phyloP scores from a whole-genome alignment of 2,113 vertebrate species.

The Sorex fumeus region DNA sequence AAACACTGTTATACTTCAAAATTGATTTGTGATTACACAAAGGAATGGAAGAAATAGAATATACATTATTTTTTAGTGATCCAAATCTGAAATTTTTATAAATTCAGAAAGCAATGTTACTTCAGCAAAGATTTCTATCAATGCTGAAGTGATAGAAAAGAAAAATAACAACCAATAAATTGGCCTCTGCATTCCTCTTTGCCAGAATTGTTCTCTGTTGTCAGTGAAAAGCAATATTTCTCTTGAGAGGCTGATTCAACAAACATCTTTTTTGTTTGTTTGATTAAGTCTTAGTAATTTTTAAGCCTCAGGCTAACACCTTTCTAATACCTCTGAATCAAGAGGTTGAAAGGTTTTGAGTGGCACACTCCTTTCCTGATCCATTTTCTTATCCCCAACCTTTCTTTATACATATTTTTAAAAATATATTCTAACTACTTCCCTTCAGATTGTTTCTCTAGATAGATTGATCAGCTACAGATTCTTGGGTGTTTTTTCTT shows the following conservation, averaged over 20 bases:
- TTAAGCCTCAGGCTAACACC: background rate
- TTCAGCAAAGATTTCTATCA: background rate
- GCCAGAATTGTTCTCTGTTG: background rate
- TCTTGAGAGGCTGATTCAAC: background rate
- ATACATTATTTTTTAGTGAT: background rate
- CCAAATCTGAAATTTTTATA: background rate
- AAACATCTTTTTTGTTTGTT: conserved; percentile 16
- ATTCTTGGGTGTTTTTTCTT: conserved; percentile 22
- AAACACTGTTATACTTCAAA: too few relatives aligned
- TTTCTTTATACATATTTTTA: background rate
- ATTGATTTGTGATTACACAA: too few relatives aligned
- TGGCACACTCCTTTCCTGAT: background rate
- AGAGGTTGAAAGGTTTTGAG: background rate
- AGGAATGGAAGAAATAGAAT: background rate
- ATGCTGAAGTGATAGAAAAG: background rate
- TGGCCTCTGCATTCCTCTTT: background rate
- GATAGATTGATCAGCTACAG: conserved; percentile 9
- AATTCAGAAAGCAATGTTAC: background rate
- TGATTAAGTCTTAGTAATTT: conserved; percentile 61
- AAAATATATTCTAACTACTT: conserved; percentile 57
- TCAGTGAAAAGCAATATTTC: background rate
- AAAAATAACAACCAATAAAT: background rate
- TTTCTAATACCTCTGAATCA: conserved; percentile 18
- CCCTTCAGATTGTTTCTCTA: conserved; percentile 17
- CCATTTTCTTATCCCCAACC: background rate